These are phyloP conservation scores for Camponotus pennsylvanicus DNA, from an alignment of 1,140 invertebrate species.

Conservation along the genomic window DNA sequence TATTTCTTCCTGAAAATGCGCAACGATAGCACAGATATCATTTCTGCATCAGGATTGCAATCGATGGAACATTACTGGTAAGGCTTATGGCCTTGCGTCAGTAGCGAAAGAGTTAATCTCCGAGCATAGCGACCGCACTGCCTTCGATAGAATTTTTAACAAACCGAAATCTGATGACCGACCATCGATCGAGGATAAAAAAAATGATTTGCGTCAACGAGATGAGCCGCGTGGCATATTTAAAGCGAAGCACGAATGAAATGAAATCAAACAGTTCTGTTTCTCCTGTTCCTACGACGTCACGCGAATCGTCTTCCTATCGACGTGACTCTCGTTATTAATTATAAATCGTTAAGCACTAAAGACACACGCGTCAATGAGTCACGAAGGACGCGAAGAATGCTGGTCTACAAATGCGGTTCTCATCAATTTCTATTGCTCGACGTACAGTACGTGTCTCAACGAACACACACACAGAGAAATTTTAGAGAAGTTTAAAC, in stretches of 20 bases:
- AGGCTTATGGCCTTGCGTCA: not conserved
- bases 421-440: conserved; percentile 35
- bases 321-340: conserved; percentile 5
- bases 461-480: conserved; percentile 48
- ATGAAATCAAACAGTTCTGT: conserved; percentile 35
- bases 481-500: conserved; percentile 53
- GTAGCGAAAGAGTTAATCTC: conserved; percentile 57
- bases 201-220: conserved; percentile 16
- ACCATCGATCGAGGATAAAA: conserved; percentile 37
- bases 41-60: not conserved
- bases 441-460: conserved; percentile 48
- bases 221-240: conserved; percentile 31
- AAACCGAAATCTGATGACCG: conserved; percentile 15
- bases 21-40: not conserved
- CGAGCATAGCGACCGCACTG: conserved; percentile 57
- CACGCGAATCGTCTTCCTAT: conserved; percentile 36
- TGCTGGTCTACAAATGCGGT: conserved; percentile 39
- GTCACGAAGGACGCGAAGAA: conserved; percentile 1
- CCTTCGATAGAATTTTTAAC: conserved; percentile 56
- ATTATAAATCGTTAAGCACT: conserved; percentile 41
- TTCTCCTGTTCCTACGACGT: conserved; percentile 43
- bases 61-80: not conserved
- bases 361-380: conserved; percentile 12
- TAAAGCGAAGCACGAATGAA: conserved; percentile 18
- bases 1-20: conserved; percentile 8